Evolutionary conservation across 2,797 vertebrate genomes (phyloP).

Genomic region (Cryptoblepharus egeriae): DNA sequence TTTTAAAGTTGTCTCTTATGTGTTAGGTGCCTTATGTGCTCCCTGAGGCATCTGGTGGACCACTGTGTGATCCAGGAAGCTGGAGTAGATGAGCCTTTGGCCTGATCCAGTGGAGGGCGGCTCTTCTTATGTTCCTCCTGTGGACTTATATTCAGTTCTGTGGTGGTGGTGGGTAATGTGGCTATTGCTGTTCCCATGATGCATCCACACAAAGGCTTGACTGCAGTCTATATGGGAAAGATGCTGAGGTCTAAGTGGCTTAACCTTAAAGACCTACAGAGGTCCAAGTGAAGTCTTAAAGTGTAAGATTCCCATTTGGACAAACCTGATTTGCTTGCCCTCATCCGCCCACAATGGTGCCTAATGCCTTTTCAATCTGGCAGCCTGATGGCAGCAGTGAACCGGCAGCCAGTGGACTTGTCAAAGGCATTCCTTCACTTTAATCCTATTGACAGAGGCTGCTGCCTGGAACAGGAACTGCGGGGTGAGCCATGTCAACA

Average conservation of each 20-base stretch:
- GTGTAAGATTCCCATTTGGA: background rate
- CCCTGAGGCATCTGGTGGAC: no score
- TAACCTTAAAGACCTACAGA: background rate
- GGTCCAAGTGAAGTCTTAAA: background rate
- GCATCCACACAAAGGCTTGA: background rate
- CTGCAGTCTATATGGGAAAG: background rate
- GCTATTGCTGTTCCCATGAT: background rate
- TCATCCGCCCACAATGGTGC: background rate
- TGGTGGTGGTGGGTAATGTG: no score
- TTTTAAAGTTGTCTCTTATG: background rate
- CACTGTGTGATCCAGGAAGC: no score
- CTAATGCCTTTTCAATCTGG: constrained; percentile 45
- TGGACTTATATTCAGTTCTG: background rate
- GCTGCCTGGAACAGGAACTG: constrained; percentile 75
- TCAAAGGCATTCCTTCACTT: constrained; percentile 77
- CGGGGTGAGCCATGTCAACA: constrained; percentile 76
- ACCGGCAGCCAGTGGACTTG: constrained; percentile 70
- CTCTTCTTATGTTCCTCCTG: background rate
- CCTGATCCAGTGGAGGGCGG: no score
- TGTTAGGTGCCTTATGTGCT: no score
- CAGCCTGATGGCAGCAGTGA: constrained; percentile 78
- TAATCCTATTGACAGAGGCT: constrained; percentile 78
- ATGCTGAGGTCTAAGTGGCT: background rate
- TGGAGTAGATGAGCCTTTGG: no score
- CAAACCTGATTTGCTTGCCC: background rate